Evolutionary conservation across 2,113 vertebrate species (phyloP), one percentile per base, ranked within the genome.

Genomic region (Damaliscus lunatus): DNA sequence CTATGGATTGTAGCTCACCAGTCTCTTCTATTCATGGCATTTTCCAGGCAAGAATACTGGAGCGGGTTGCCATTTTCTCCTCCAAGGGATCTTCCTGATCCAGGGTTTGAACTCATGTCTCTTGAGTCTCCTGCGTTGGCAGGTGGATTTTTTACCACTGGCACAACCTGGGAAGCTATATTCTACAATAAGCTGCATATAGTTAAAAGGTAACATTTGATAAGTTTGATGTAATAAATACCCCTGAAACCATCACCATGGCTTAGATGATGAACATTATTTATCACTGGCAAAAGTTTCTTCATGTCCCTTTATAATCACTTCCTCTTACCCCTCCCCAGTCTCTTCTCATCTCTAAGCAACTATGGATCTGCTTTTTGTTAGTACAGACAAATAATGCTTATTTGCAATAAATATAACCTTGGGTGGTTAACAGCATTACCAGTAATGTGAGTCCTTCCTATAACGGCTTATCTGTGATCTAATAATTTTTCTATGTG

Each of bases 331-430:
- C n/a, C n/a, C n/a, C n/a, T n/a, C n/a, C n/a, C n/a, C n/a, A n/a
- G n/a, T n/a, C n/a, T n/a, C n/a, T n/a, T n/a, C n/a, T n/a, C n/a
- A n/a, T n/a, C n/a, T n/a, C n/a, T n/a, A n/a, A n/a, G n/a, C n/a
- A n/a, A n/a, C n/a, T n/a, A n/a, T n/a, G n/a, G n/a, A n/a, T n/a
- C n/a, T n/a, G n/a, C n/a, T n/a, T n/a, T n/a, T n/a, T n/a, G n/a
- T n/a, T n/a, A n/a, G n/a, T n/a, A n/a, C n/a, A n/a, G n/a, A n/a
- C n/a, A n/a, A 78, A 23, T n/a, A 78, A 23, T 36, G 27, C 36
- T 95, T 85, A 46, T 50, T 87, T 96, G 80, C n/a, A 36, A 80
- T 52, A 83, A 92, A 71, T 87, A 67, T 19, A 95, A 95, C 87
- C 33, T 80, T 2, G n/a, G 19, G 46, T 74, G 31, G 43, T 90